A percentile compares a stretch with the other conserved stretches of the same genome.
Conservation (phyloP, 2,113 vertebrate species). For the Diphyllodes magnificus region DNA sequence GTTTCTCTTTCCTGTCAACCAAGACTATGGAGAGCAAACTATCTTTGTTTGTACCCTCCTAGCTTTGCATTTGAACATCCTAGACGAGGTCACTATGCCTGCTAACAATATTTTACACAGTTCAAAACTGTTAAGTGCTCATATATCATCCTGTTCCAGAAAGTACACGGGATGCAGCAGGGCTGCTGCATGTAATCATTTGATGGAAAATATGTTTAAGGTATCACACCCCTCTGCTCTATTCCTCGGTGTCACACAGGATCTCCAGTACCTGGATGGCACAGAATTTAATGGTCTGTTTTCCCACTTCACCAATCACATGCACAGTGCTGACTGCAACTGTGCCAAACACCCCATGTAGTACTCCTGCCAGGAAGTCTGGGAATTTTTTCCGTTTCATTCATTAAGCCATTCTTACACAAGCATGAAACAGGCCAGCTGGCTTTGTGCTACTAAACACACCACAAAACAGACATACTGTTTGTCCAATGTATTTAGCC, state of each 20-base stretch:
- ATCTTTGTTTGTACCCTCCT: not conserved
- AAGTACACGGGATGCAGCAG: not conserved
- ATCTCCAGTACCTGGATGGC: not conserved
- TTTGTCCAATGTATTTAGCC: not conserved
- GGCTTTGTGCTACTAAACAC: not conserved
- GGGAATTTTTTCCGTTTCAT: not conserved
- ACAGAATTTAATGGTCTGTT: not conserved
- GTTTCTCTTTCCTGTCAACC: not conserved
- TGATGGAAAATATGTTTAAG: not conserved
- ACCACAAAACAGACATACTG: not conserved
- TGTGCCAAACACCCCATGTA: accelerated
- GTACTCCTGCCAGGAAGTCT: not conserved
- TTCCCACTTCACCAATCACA: not conserved
- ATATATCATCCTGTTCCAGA: not conserved
- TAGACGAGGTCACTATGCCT: not conserved
- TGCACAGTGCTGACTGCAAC: not conserved
- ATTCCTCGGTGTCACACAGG: not conserved
- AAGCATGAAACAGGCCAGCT: not conserved
- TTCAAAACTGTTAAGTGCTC: not conserved
- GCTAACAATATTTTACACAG: not conserved
- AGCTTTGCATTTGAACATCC: not conserved
- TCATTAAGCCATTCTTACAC: not conserved
- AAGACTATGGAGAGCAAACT: not conserved
- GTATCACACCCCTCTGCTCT: not conserved
- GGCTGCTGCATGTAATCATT: not conserved